A percentile compares a stretch with the other conserved stretches of the same genome.
phyloP scores from a whole-genome alignment of 2,888 invertebrate genomes.

The Toxonevra muliebris region DNA sequence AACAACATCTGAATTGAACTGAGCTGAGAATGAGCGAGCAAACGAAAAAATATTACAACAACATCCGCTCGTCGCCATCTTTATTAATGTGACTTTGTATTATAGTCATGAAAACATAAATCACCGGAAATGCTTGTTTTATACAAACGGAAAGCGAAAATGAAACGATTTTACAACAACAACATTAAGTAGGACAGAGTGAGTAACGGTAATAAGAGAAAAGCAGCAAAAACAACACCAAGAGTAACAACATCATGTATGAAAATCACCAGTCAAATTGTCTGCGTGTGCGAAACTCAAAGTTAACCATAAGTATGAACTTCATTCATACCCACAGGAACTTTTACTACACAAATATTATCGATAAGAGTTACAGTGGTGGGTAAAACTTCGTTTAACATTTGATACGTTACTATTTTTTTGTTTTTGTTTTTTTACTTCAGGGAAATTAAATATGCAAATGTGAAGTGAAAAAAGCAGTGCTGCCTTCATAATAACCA shows the following conservation, averaged over 20 bases:
- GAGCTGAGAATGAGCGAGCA: no score
- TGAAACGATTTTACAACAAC: slow-evolving; percentile 15
- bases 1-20: no score
- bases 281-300: slow-evolving; percentile 6
- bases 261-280: neutral
- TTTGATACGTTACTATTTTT: no score
- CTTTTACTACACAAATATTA: no score
- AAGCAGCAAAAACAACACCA: slow-evolving; percentile 10
- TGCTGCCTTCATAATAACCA: no score
- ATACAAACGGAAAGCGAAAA: slow-evolving; percentile 12
- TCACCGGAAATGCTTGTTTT: slow-evolving; percentile 15
- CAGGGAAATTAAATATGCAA: no score
- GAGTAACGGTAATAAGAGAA: neutral
- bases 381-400: no score
- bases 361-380: no score
- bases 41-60: slow-evolving; percentile 17
- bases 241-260: neutral
- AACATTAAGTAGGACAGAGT: neutral
- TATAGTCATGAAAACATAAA: slow-evolving; percentile 12
- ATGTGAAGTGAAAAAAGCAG: no score
- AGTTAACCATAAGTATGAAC: no score
- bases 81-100: slow-evolving; percentile 28
- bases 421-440: no score
- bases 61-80: slow-evolving; percentile 29
- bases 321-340: no score